Evolutionary conservation across 2,888 invertebrate genomes (phyloP).

Genomic region (Rhodophaea formosa): DNA sequence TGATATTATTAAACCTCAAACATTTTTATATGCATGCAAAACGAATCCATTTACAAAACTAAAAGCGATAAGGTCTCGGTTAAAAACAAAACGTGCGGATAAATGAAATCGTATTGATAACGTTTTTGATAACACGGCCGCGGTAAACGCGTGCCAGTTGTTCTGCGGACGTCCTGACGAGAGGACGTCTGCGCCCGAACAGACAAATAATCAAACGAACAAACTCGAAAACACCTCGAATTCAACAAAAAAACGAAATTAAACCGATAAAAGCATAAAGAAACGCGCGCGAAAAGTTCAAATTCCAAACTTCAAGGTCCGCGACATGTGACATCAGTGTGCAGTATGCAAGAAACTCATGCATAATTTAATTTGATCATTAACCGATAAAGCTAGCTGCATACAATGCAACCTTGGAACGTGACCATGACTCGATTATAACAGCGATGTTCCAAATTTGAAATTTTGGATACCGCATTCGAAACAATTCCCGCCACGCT

Average conservation of each 20-base stretch:
- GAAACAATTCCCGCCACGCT: constrained; percentile 34
- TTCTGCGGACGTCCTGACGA: constrained; percentile 57
- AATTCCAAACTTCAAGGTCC: constrained; percentile 36
- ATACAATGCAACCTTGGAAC: constrained; percentile 61
- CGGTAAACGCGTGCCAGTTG: constrained; percentile 43
- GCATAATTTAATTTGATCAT: constrained; percentile 67
- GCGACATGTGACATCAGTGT: constrained; percentile 38
- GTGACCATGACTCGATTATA: constrained; percentile 51
- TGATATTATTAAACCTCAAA: background rate
- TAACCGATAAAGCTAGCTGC: constrained; percentile 51
- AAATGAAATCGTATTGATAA: constrained; percentile 36
- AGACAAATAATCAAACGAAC: constrained; percentile 52
- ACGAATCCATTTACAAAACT: constrained; percentile 2
- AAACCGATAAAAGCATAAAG: constrained; percentile 34
- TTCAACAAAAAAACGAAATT: constrained; percentile 34
- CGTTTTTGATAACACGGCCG: constrained; percentile 14
- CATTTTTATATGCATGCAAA: background rate
- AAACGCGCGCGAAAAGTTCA: constrained; percentile 25
- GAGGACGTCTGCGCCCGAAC: constrained; percentile 51
- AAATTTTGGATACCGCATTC: constrained; percentile 57
- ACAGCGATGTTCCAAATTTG: constrained; percentile 55
- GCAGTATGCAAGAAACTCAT: constrained; percentile 47
- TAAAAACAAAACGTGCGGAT: constrained; percentile 17
- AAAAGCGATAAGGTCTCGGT: constrained; percentile 12
- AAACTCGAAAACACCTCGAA: constrained; percentile 53